Base-by-base conservation (phyloP, 1,140 invertebrate genomes). In the Euschistus heros region DNA sequence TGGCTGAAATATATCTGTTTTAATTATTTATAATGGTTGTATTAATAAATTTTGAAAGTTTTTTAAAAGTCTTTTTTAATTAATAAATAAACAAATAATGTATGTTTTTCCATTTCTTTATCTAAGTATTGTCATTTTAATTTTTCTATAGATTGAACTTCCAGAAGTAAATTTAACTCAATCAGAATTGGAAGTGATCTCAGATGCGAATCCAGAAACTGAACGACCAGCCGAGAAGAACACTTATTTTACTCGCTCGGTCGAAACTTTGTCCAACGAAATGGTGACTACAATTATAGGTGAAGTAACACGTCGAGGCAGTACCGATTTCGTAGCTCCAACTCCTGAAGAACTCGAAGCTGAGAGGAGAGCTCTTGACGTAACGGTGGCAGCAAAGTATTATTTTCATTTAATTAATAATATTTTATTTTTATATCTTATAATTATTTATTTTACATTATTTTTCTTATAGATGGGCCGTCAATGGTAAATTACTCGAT, bases 241-340 rank as follows among this genome's bases (percentile, higher is more conserved):
- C 42, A 27, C 42, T 14, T 62, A 24, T 42, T 68, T 68, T 44
- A 68, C 72, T 15, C 60, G 72, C 14, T 79, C 79, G 1, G 74
- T 80, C 59, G 79, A 80, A 64, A 73, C 75, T 3, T 67, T 82
- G 6, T 80, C 79, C 2, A 76, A 78, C 70, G 75, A 79, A 70
- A 76, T 82, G 65, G 78, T 81, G 27, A 75, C 75, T 2, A 79
- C 72, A 66, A 81, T 81, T 47, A 75, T 80, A 62, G 78, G 76
- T 20, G 76, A 80, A 71, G 75, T 79, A n/a, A 72, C 74, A 63
- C 75, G 71, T 65, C 70, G 71, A 66, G 69, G 70, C 30, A 74
- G 71, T 67, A 74, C 66, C n/a, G 73, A 69, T 17, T 55, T 70
- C 33, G 44, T 57, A 37, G 61, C 52, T 26, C 66, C 46, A 18